Evolutionary conservation across 1,140 invertebrate species (phyloP), one percentile per base, ranked within the genome.

Genomic region (Plodia interpunctella): DNA sequence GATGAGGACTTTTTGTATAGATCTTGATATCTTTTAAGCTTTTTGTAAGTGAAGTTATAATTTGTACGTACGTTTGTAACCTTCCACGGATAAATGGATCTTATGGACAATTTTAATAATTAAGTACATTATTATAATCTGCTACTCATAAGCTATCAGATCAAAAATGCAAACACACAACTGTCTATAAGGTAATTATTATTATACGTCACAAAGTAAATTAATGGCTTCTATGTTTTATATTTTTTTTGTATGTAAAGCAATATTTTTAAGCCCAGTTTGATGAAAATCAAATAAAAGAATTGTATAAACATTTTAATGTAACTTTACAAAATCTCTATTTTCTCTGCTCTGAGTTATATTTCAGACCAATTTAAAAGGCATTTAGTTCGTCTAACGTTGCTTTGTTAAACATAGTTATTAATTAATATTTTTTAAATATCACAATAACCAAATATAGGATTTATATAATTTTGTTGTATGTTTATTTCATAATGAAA

Each of bases 241-340:
- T 9, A 8, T 6, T 5, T 28, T 3, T 28, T 28, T 5, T 32
- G 6, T 3, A 32, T 44, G 10, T 44, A n/a, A 44, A 44, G 38
- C 15, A 4, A n/a, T 44, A 44, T 44, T 44, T 44, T 44, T 44
- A 44, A 44, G 38, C 38, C 13, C 15, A 17, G 6, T 44, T 25
- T 53, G 19, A 21, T 25, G 61, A 69, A 76, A 76, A 32, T 32
- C 30, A 10, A 32, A 32, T 32, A 63, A 72, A 80, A 79, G n/a
- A 79, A 78, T 25, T 83, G 81, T 87, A 75, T 84, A 83, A 77
- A 70, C 64, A 72, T 38, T 11, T 3, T 32, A 32, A 68, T 70
- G 70, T 84, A 77, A 82, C 76, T 85, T 87, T 78, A 70, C 78
- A 80, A 75, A 80, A 72, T 71, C 66, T 76, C 68, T 76, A 78